A percentile compares a stretch with the other conserved stretches of the same genome.
phyloP scores from a whole-genome alignment of 2,888 invertebrate species.

The Epistrophe eligans region DNA sequence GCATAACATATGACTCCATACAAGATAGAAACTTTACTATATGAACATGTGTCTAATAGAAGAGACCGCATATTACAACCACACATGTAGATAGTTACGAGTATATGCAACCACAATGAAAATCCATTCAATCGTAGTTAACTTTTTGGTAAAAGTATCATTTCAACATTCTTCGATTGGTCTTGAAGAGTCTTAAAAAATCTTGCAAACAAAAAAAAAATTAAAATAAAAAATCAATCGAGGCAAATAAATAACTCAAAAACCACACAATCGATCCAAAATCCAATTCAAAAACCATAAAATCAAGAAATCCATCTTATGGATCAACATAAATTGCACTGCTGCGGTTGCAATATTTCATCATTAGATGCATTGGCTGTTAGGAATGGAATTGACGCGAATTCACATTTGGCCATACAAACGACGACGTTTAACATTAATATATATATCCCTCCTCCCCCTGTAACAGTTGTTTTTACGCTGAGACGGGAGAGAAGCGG shows the following conservation, averaged over 20 bases:
- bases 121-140: constrained; percentile 41
- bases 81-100: neutral
- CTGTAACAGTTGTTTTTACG: neutral
- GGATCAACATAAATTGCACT: constrained; percentile 67
- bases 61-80: constrained; percentile 3
- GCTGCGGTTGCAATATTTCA: constrained; percentile 74
- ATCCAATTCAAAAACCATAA: constrained; percentile 72
- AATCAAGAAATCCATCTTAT: constrained; percentile 68
- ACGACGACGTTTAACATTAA: constrained; percentile 57
- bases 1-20: constrained; percentile 46
- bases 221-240: constrained; percentile 21
- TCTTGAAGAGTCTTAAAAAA: constrained; percentile 7
- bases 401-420: constrained; percentile 47
- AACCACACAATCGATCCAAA: constrained; percentile 73
- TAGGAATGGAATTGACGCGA: constrained; percentile 27
- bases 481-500: neutral
- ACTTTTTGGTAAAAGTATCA: constrained; percentile 46
- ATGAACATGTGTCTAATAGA: constrained; percentile 1
- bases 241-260: constrained; percentile 72
- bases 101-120: neutral
- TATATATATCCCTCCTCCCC: neutral
- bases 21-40: neutral
- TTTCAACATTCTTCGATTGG: constrained; percentile 41
- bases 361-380: constrained; percentile 63
- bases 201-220: neutral